These are phyloP conservation scores for Acanthoscelides obtectus DNA, from an alignment of 2,888 invertebrate species.

Conservation along the genomic window DNA sequence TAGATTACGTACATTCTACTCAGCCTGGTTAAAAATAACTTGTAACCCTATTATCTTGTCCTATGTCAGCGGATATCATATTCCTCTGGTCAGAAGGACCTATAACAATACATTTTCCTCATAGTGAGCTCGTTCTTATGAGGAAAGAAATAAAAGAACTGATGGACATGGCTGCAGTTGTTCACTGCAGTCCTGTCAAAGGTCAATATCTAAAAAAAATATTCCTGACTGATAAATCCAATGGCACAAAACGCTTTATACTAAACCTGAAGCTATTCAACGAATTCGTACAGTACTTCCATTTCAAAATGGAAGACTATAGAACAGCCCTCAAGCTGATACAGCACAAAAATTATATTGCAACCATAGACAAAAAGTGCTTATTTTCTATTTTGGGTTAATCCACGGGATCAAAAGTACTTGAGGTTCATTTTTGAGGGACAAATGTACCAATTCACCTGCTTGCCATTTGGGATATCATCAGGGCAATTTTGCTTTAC, in stretches of 20 bases:
- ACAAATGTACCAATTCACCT: slow-evolving; percentile 24
- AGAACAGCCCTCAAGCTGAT: too few species aligned
- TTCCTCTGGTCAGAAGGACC: slow-evolving; percentile 3
- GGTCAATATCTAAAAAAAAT: slow-evolving; percentile 22
- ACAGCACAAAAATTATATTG: too few species aligned
- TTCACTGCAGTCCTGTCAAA: not conserved
- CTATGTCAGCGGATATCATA: slow-evolving; percentile 10
- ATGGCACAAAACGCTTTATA: slow-evolving; percentile 22
- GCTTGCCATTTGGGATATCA: slow-evolving; percentile 18
- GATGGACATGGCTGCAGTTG: slow-evolving; percentile 1
- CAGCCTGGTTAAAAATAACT: slow-evolving; percentile 7
- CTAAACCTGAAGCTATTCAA: slow-evolving; percentile 25
- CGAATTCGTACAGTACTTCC: slow-evolving; percentile 18
- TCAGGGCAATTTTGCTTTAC: slow-evolving; percentile 27
- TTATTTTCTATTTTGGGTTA: slow-evolving; percentile 19
- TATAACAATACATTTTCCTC: not conserved
- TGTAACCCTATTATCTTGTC: slow-evolving; percentile 8
- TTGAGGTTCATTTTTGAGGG: slow-evolving; percentile 23
- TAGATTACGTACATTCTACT: not conserved
- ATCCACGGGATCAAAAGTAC: slow-evolving; percentile 16
- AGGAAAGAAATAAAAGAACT: not conserved
- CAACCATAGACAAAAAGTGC: too few species aligned
- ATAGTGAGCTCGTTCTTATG: not conserved
- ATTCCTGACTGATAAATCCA: slow-evolving; percentile 24
- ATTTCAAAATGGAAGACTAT: slow-evolving; percentile 31